Evolutionary conservation across 1,140 invertebrate species (phyloP).

Genomic region (Micrasema minimum): DNA sequence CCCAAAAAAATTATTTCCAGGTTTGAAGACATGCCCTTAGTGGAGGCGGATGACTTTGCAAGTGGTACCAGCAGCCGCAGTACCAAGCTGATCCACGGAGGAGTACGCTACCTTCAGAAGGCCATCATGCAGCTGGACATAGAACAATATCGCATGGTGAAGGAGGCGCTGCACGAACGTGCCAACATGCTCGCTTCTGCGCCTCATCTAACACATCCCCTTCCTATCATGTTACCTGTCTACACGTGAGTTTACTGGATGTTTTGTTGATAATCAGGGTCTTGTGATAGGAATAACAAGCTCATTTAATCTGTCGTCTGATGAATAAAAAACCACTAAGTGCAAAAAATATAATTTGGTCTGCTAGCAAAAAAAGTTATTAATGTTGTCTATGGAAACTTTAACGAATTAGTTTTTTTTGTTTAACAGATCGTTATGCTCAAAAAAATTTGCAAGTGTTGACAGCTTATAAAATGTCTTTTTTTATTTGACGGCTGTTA

Average conservation of each 20-base stretch:
- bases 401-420: too few relatives aligned
- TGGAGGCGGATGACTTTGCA: constrained; percentile 97
- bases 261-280: too few relatives aligned
- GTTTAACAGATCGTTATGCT: too few relatives aligned
- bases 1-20: constrained; percentile 68
- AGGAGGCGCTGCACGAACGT: constrained; percentile 96
- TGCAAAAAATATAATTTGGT: too few relatives aligned
- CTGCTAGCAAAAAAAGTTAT: too few relatives aligned
- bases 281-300: too few relatives aligned
- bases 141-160: constrained; percentile 97
- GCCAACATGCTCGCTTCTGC: constrained; percentile 94
- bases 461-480: too few relatives aligned
- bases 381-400: too few relatives aligned
- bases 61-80: constrained; percentile 96
- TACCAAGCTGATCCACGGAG: constrained; percentile 99
- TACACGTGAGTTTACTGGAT: constrained; percentile 86
- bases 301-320: too few relatives aligned
- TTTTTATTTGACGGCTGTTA: too few relatives aligned
- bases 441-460: too few relatives aligned
- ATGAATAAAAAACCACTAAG: too few relatives aligned
- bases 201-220: constrained; percentile 94
- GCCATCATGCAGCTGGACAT: constrained; percentile 94
- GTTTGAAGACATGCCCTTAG: constrained; percentile 95
- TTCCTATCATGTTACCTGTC: constrained; percentile 98
- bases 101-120: constrained; percentile 97